Evolutionary conservation across 2,888 invertebrate species (phyloP).

Genomic region (Aspidiotus destructor): DNA sequence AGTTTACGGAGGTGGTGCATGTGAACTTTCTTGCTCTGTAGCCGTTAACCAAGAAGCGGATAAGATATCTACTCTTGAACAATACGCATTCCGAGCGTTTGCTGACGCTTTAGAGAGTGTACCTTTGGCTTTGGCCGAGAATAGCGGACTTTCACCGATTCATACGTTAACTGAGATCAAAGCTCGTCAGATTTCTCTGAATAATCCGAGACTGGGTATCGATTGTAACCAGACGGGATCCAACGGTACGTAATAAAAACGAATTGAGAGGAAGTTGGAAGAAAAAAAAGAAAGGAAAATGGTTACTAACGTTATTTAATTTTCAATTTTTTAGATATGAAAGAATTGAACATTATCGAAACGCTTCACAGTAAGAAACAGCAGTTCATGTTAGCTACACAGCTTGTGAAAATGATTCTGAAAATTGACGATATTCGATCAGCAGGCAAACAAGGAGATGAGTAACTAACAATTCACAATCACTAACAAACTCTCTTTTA

Average conservation of each 20-base stretch:
- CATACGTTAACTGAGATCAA: constrained; percentile 84
- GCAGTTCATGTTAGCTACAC: constrained; percentile 91
- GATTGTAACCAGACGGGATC: constrained; percentile 84
- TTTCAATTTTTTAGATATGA: constrained; percentile 63
- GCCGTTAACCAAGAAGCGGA: constrained; percentile 85
- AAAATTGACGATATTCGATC: constrained; percentile 94
- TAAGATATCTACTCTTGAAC: constrained; percentile 76
- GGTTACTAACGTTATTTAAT: too few species aligned
- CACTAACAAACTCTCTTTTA: too few species aligned
- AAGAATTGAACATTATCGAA: constrained; percentile 87
- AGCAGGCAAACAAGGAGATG: too few species aligned
- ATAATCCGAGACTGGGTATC: constrained; percentile 79
- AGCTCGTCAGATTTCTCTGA: constrained; percentile 74
- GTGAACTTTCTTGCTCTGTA: constrained; percentile 88
- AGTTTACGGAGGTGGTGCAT: constrained; percentile 95
- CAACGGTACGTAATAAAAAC: constrained; percentile 41
- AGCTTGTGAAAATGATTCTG: constrained; percentile 97
- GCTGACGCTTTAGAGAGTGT: constrained; percentile 91
- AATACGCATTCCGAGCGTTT: constrained; percentile 93
- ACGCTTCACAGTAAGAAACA: constrained; percentile 94
- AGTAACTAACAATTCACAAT: too few species aligned
- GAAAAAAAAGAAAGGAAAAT: too few species aligned
- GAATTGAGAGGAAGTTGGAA: neutral
- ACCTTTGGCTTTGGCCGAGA: constrained; percentile 92
- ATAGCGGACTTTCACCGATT: constrained; percentile 87